Base-by-base conservation (phyloP, 2,113 vertebrate species). In the Thymallus thymallus region DNA sequence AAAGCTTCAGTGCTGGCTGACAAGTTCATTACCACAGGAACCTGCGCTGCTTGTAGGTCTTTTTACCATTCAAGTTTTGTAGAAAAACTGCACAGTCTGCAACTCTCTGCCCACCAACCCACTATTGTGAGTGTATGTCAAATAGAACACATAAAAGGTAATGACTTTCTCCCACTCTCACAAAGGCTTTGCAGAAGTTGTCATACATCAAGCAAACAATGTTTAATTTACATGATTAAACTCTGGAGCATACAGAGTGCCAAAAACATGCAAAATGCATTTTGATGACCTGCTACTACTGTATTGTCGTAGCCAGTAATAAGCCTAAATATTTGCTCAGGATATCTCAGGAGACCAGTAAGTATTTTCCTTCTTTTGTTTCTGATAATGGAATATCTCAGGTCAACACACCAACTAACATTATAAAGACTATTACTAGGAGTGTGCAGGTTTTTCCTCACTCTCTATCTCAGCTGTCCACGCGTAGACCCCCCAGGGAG, bases 11-110 rank as follows among this genome's bases (percentile, higher is more conserved):
- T 73, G 82, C 81, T 90, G 91, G 85, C 81, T 90, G 91, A 92
- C 90, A 91, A 88, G 87, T 90, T 90, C 85, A 92, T 91, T 91
- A 92, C 87, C 76, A 23, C 13, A 76, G 79, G 82, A 86, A 90
- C 83, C 84, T 82, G 84, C 88, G 72, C 76, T 80, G 87, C 79
- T 76, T 64, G 32, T 69, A 78, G 87, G 87, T 86, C 82, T 88
- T 73, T 63, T 78, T 70, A 67, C 79, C 80, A 78, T 84, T 84
- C 80, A 82, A 83, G 74, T 51, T 68, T 84, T 80, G 56, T 75
- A 83, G 82, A 84, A 85, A 81, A 91, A 88, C 84, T 88, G 87
- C 88, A 81, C 72, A 88, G 72, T 6, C 76, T 81, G 85, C 85
- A 45, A 51, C 85, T 89, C 81, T 73, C 69, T 56, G 73, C 32